Conservation (phyloP, 2,888 invertebrate species). For the Aspidapion aeneum region DNA sequence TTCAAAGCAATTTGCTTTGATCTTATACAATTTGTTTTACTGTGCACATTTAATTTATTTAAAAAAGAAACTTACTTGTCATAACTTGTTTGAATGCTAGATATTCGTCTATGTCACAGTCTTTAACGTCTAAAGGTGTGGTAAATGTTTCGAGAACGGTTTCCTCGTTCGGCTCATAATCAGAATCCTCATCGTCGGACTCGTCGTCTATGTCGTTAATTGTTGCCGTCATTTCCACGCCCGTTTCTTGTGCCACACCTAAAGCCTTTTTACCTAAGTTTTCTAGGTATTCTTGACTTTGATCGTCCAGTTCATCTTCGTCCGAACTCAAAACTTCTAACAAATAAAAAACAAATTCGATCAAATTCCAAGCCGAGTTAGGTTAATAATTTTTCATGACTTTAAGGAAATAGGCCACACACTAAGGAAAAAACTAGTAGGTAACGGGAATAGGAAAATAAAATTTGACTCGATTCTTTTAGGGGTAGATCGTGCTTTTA, state of each 20-base stretch:
- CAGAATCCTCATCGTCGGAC: slow-evolving; percentile 76
- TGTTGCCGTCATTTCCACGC: slow-evolving; percentile 49
- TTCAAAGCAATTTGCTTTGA: no score
- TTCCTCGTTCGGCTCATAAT: slow-evolving; percentile 81
- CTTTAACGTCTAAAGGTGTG: slow-evolving; percentile 88
- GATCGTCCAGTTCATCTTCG: slow-evolving; percentile 92
- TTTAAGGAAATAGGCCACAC: no score
- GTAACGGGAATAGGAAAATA: no score
- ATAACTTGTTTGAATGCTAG: slow-evolving; percentile 87
- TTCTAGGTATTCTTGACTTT: slow-evolving; percentile 79
- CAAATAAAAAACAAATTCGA: no score
- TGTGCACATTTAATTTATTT: no score
- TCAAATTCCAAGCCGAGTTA: no score
- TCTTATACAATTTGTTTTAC: no score
- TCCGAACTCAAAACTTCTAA: slow-evolving; percentile 82
- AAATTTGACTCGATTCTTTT: no score
- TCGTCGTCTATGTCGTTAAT: slow-evolving; percentile 56
- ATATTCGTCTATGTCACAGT: slow-evolving; percentile 84
- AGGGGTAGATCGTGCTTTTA: no score
- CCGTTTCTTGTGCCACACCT: slow-evolving; percentile 58
- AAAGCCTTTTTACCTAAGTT: slow-evolving; percentile 68
- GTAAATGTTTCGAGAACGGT: slow-evolving; percentile 88
- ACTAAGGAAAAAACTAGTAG: no score
- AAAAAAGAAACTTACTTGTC: slow-evolving; percentile 34
- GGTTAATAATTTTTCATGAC: no score